Conservation (phyloP, 2,797 vertebrate genomes). For the Falco rusticolus region DNA sequence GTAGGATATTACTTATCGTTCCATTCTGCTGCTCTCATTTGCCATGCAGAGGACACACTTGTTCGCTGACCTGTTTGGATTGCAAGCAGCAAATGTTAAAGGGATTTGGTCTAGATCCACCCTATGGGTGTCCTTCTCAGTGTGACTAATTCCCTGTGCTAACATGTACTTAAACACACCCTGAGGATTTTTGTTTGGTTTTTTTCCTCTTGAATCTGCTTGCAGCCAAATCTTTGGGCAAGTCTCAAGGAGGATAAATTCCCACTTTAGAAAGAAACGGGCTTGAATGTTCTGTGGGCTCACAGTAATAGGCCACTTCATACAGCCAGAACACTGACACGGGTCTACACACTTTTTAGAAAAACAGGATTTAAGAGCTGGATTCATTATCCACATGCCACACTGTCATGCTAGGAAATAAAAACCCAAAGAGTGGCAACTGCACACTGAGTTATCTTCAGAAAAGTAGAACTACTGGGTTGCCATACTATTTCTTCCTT, state of each 20-base stretch:
- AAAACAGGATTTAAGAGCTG: neutral
- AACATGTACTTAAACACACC: neutral
- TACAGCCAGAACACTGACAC: accelerated
- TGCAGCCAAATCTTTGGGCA: neutral
- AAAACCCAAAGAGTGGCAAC: neutral
- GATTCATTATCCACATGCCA: neutral
- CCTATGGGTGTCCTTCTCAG: neutral
- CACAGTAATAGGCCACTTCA: neutral
- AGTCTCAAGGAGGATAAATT: neutral
- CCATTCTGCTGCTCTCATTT: neutral
- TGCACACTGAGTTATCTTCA: neutral
- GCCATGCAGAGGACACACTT: neutral
- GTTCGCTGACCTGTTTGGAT: neutral
- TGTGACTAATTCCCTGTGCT: neutral
- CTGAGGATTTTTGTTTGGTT: neutral
- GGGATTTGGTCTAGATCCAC: neutral
- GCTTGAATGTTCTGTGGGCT: neutral
- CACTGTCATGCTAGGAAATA: neutral
- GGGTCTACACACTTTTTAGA: neutral
- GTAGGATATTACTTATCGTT: neutral
- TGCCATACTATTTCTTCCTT: neutral
- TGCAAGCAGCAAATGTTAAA: neutral
- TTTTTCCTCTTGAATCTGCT: neutral
- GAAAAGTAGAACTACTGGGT: neutral
- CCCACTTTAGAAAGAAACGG: neutral